phyloP scores from a whole-genome alignment of 2,888 invertebrate genomes.

The Pheosia gnoma region DNA sequence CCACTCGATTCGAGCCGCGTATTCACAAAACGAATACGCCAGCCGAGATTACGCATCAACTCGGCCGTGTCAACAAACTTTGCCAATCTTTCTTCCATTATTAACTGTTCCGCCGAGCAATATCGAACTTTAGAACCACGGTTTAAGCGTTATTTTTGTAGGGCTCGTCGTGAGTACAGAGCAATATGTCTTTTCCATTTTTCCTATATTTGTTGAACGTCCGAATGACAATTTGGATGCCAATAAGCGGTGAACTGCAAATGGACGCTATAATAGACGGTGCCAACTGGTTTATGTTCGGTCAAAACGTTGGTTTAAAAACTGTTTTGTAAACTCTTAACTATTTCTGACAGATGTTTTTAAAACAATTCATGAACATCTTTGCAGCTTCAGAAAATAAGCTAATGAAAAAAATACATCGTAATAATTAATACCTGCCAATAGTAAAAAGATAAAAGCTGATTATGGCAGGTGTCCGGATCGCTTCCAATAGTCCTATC shows the following conservation, averaged over 20 bases:
- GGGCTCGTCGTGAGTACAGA: slow-evolving; percentile 7
- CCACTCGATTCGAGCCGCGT: slow-evolving; percentile 28
- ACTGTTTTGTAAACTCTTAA: not conserved
- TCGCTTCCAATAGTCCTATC: too few relatives aligned
- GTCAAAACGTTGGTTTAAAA: slow-evolving; percentile 12
- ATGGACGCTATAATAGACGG: slow-evolving; percentile 28
- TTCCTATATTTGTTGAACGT: slow-evolving; percentile 49
- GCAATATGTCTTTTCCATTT: slow-evolving; percentile 52
- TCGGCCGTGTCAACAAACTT: slow-evolving; percentile 60
- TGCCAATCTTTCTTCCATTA: slow-evolving; percentile 60
- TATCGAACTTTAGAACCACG: slow-evolving; percentile 19
- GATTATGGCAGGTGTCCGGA: too few relatives aligned
- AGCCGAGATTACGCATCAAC: slow-evolving; percentile 60
- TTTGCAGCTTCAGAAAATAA: too few relatives aligned
- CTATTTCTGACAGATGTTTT: not conserved
- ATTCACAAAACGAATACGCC: slow-evolving; percentile 54
- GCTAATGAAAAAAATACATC: too few relatives aligned
- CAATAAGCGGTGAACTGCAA: slow-evolving; percentile 45
- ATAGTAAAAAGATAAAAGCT: too few relatives aligned
- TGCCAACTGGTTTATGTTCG: slow-evolving; percentile 24
- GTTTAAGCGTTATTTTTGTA: slow-evolving; percentile 17
- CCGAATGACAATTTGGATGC: slow-evolving; percentile 42
- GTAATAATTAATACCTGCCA: too few relatives aligned
- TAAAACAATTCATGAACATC: too few relatives aligned
- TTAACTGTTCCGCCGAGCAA: slow-evolving; percentile 34